These are phyloP conservation scores for Chloroclysta siterata DNA, from an alignment of 2,888 invertebrate species.

Conservation along the genomic window DNA sequence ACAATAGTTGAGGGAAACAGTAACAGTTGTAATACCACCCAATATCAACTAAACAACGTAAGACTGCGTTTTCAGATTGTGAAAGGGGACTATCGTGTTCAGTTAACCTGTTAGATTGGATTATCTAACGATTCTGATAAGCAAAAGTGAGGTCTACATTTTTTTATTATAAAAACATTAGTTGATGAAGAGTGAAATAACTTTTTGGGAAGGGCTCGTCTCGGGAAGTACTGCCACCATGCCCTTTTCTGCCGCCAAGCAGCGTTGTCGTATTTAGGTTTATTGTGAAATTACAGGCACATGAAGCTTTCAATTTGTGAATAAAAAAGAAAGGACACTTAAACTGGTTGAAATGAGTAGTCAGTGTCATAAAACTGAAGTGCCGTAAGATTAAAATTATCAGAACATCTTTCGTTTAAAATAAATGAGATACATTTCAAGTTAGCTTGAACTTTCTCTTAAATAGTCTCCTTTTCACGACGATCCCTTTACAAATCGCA, in stretches of 20 bases:
- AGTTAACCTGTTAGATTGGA: neutral
- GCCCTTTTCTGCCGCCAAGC: too few relatives aligned
- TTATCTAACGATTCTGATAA: too few relatives aligned
- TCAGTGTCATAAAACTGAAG: neutral
- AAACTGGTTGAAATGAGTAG: too few relatives aligned
- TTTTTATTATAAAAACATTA: too few relatives aligned
- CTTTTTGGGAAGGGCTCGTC: too few relatives aligned
- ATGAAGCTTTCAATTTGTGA: too few relatives aligned
- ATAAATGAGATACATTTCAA: conserved; percentile 20
- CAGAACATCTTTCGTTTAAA: conserved; percentile 15
- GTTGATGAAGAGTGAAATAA: too few relatives aligned
- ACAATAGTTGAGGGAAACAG: conserved; percentile 54
- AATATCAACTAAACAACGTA: conserved; percentile 32
- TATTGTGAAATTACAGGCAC: too few relatives aligned
- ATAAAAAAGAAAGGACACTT: too few relatives aligned
- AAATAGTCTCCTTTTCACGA: conserved; percentile 35
- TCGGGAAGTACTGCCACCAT: too few relatives aligned
- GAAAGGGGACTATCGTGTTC: neutral
- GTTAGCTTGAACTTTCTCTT: conserved; percentile 25
- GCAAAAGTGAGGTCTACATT: too few relatives aligned
- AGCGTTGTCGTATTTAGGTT: too few relatives aligned
- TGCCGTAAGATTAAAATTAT: conserved; percentile 2
- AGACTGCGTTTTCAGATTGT: conserved; percentile 23
- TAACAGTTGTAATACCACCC: conserved; percentile 43
- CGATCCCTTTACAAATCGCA: conserved; percentile 39